Conservation (phyloP, 2,888 invertebrate genomes). For the Brachycybe producta region DNA sequence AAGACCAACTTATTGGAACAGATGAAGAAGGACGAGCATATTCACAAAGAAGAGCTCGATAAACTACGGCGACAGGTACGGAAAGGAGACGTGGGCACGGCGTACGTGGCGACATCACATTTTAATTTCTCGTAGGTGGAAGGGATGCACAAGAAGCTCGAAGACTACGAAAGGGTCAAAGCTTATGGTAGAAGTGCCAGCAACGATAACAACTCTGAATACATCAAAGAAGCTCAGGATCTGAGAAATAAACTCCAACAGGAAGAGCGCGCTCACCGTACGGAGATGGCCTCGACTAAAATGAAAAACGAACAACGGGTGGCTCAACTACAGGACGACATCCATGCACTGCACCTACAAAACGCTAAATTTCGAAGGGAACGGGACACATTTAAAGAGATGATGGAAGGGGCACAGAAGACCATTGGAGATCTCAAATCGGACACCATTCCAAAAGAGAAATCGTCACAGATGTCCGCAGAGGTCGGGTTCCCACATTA, state of each 20-base stretch:
- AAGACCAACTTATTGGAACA: slow-evolving; percentile 58
- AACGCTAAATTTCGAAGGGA: slow-evolving; percentile 69
- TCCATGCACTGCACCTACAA: slow-evolving; percentile 66
- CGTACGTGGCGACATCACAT: too few relatives aligned
- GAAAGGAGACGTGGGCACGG: too few relatives aligned
- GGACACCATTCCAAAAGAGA: slow-evolving; percentile 24
- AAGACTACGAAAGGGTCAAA: slow-evolving; percentile 74
- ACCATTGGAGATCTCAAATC: slow-evolving; percentile 61
- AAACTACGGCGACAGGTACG: slow-evolving; percentile 22
- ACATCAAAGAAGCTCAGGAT: slow-evolving; percentile 54
- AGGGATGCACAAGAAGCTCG: slow-evolving; percentile 57
- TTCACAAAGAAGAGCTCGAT: slow-evolving; percentile 55
- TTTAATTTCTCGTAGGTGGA: slow-evolving; percentile 47
- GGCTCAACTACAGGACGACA: slow-evolving; percentile 63
- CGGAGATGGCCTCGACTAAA: slow-evolving; percentile 66
- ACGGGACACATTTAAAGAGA: slow-evolving; percentile 75
- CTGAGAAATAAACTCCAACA: slow-evolving; percentile 26
- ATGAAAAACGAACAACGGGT: slow-evolving; percentile 73
- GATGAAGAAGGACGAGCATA: slow-evolving; percentile 51
- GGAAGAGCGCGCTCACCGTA: slow-evolving; percentile 57
- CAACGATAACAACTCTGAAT: slow-evolving; percentile 56
- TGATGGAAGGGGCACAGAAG: slow-evolving; percentile 67
- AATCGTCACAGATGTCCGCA: slow-evolving; percentile 11
- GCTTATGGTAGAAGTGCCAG: slow-evolving; percentile 53
- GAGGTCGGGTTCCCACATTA: slow-evolving; percentile 9